Base-by-base conservation (phyloP, 1,140 invertebrate species). In the Drosophila takahashii region DNA sequence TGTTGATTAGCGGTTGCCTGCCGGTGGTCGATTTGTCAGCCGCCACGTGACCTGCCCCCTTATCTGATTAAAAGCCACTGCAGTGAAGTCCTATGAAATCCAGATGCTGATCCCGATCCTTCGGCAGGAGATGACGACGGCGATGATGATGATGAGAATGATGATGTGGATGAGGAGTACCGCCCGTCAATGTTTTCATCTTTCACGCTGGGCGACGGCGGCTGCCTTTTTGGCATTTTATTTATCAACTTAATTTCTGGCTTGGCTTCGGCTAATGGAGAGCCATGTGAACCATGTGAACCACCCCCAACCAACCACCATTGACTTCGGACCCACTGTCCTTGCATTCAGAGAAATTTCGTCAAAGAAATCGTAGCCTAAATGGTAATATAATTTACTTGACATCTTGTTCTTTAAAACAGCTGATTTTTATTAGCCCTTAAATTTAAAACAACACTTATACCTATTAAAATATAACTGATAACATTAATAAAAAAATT, bases 221-320 rank as follows among this genome's bases (percentile, higher is more conserved):
- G 37, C 72, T 80, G 77, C 54, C 73, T 61, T 78, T 65, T 87
- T 75, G 59, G 15, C 76, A 54, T 77, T 87, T 81, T 81, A 78
- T 87, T 87, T 87, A 83, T 84, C 79, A 89, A 89, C 76, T 89
- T 89, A 87, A 87, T 89, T 89, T 80, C 45, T 39, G 59, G 58
- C 62, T 75, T 64, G 81, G 65, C 78, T 86, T 81, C 47, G 41
- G 74, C 83, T 87, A 87, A 87, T 87, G 75, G 83, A 81, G 62
- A 41, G 26, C 27, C 41, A 42, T 41, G 26, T 41, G 26, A 41
- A 16, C 27, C 18, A 18, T 4, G 16, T 22, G 4, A 54, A 9
- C n/a, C 42, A 47, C 42, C 57, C 56, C 45, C 57, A 59, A n/a
- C 26, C 61, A 47, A 36, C 54, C 26, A 45, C 32, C 53, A 29